phyloP scores from a whole-genome alignment of 2,113 vertebrate species.

The Pomatostomus ruficeps region DNA sequence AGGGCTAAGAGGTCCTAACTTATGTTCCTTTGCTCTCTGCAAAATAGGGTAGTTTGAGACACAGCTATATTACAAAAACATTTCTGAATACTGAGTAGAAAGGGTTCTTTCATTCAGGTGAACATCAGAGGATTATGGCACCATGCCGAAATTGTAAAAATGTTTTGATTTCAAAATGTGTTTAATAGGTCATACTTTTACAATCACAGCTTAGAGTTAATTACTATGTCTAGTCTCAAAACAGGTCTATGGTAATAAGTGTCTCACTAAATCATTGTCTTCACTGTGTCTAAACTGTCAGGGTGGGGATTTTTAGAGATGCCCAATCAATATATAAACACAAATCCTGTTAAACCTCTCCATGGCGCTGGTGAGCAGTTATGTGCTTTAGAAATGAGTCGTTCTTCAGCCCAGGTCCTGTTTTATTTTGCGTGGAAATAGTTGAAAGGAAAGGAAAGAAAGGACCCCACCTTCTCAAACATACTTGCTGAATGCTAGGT shows the following conservation, averaged over 20 bases:
- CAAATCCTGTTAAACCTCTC: neutral
- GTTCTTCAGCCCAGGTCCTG: neutral
- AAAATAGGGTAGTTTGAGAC: neutral
- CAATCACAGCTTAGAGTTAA: neutral
- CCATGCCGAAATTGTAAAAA: neutral
- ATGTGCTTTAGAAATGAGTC: neutral
- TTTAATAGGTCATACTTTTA: neutral
- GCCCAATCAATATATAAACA: neutral
- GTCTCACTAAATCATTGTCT: neutral
- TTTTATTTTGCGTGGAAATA: neutral
- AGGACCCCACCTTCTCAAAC: accelerated
- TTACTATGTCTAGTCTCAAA: neutral
- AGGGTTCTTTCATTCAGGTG: neutral
- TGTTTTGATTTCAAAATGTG: neutral
- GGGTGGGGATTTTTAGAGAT: neutral
- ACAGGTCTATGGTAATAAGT: neutral
- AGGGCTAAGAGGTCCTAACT: neutral
- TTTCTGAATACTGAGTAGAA: neutral
- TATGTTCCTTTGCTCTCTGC: neutral
- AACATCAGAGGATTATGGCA: neutral
- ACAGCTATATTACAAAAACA: neutral
- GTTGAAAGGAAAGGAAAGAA: neutral
- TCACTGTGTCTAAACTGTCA: neutral
- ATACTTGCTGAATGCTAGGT: neutral
- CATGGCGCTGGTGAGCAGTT: neutral